Evolutionary conservation across 2,113 vertebrate species (phyloP), one percentile per base, ranked within the genome.

Genomic region (Thunnus thynnus): DNA sequence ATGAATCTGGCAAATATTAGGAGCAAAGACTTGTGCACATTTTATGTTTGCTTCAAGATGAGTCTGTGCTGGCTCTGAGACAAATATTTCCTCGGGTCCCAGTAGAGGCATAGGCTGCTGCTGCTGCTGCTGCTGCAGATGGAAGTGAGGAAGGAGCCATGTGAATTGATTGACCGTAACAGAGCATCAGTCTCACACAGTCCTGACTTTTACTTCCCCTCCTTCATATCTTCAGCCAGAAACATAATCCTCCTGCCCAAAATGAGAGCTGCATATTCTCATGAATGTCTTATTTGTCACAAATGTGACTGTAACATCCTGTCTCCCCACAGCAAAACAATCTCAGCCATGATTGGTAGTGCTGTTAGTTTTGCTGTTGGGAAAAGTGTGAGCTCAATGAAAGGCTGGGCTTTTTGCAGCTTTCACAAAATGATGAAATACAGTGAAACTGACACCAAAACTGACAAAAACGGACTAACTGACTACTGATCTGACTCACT

Each of bases 271-370:
- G 46, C 30, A 27, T 46, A 41, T 9, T 9, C 36, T 41, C 36
- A 64, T 55, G 13, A 77, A 82, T 50, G 58, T 55, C 32, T 16
- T 22, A 68, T 80, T 78, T 72, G 51, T 69, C 70, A 64, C 30
- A 48, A 57, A 78, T 30, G 13, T 60, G 57, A 52, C 27, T 32
- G 64, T 69, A 55, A 54, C 55, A 51, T 57, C 20, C 32, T 4
- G 32, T 18, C n/a, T 80, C 56, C 44, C 61, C 46, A 4, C 30
- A 14, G 60, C 25, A n/a, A 13, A 27, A 44, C 67, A 64, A 61
- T 17, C 66, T 75, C 60, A 12, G 50, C 50, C 52, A n/a, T 22
- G n/a, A 65, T 48, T 27, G 30, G 9, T 27, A 4, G 25, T 16
- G 36, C 36, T 6, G 36, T 41, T 41, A 41, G 36, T 41, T 41